Conservation (phyloP, 2,113 vertebrate genomes). For the Ascaphus truei region DNA sequence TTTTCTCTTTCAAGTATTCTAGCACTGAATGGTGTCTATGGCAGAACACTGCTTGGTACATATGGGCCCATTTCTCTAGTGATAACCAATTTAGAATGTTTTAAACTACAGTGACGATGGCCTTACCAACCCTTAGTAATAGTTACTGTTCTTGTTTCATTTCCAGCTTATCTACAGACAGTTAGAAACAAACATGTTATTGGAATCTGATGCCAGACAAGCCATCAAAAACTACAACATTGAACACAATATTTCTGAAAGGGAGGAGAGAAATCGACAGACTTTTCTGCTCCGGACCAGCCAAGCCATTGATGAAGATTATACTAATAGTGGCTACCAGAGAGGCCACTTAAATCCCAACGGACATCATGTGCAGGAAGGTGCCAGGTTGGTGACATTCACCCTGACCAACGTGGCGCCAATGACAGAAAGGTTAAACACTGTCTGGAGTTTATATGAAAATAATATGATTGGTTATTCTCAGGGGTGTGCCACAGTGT, state of each 20-base stretch:
- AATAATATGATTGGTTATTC: background rate
- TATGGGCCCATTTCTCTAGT: too few species aligned
- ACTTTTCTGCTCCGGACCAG: background rate
- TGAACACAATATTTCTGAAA: background rate
- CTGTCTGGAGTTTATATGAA: background rate
- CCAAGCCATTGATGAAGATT: background rate
- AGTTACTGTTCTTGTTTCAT: too few species aligned
- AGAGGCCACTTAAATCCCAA: constrained; percentile 2
- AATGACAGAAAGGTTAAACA: background rate
- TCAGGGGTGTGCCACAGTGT: background rate
- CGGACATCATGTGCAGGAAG: background rate
- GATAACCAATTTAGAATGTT: too few species aligned
- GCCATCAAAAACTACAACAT: background rate
- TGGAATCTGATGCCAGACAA: accelerated
- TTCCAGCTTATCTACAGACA: background rate
- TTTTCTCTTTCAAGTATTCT: too few species aligned
- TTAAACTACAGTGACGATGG: too few species aligned
- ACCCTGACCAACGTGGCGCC: constrained; percentile 6
- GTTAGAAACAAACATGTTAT: background rate
- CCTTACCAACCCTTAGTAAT: too few species aligned
- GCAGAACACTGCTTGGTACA: too few species aligned
- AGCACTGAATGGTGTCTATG: too few species aligned
- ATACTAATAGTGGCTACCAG: background rate
- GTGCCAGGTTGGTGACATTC: background rate
- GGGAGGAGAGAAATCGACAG: background rate